A percentile compares a stretch with the other conserved stretches of the same genome.
Conservation (phyloP, 2,797 vertebrate genomes). For the Malacoraja senta region DNA sequence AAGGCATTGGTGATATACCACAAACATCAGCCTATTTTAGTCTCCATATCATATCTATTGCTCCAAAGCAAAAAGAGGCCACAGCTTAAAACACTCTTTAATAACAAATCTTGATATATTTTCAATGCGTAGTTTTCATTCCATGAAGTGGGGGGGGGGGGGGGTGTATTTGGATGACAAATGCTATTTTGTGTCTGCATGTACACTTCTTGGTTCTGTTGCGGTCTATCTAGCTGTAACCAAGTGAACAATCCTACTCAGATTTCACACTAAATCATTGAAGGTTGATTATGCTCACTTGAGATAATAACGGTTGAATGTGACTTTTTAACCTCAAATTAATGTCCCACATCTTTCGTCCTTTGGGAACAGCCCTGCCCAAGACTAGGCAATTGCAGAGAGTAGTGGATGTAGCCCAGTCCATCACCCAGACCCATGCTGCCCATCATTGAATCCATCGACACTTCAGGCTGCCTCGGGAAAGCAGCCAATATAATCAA, state of each 20-base stretch:
- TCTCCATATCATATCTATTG: background rate
- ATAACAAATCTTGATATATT: background rate
- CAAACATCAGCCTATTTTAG: background rate
- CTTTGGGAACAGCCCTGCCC: no score
- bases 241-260: background rate
- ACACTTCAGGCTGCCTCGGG: no score
- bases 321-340: background rate
- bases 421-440: no score
- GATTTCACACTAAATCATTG: background rate
- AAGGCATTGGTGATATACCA: no score
- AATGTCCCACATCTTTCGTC: conserved; percentile 5
- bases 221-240: no score
- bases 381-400: no score
- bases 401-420: no score
- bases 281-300: background rate
- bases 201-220: background rate
- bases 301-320: background rate
- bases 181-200: background rate
- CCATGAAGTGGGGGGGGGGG: background rate
- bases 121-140: background rate
- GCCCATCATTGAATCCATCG: no score
- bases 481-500: no score
- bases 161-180: no score
- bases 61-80: background rate
- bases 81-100: background rate